phyloP scores from a whole-genome alignment of 1,140 invertebrate species.

The Scaptomyza montana region DNA sequence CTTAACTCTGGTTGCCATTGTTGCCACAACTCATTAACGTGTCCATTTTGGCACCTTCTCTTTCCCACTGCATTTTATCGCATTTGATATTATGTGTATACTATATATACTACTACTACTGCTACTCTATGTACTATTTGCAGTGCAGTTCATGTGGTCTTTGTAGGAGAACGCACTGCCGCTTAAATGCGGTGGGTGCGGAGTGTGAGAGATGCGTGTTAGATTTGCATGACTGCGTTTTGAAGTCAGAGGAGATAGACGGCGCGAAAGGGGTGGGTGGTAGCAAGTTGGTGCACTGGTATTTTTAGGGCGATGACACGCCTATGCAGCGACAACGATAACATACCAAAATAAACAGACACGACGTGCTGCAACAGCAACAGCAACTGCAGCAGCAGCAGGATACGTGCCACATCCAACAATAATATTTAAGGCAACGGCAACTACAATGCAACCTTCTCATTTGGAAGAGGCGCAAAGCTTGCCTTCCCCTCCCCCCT shows the following conservation, averaged over 20 bases:
- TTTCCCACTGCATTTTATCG: not conserved
- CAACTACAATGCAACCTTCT: constrained; percentile 51
- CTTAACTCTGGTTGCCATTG: constrained; percentile 21
- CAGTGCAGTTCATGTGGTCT: constrained; percentile 25
- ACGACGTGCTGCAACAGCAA: constrained; percentile 41
- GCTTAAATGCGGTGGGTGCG: constrained; percentile 5
- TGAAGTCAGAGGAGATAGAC: constrained; percentile 48
- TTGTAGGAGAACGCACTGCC: constrained; percentile 10
- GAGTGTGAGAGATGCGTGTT: constrained; percentile 47
- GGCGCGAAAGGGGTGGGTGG: not conserved
- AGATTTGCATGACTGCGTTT: constrained; percentile 77
- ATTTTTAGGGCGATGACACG: constrained; percentile 22
- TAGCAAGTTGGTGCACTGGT: too few species aligned
- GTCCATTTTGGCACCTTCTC: constrained; percentile 14
- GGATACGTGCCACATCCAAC: constrained; percentile 66
- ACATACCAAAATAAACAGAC: constrained; percentile 58
- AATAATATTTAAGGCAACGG: constrained; percentile 56
- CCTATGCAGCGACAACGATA: constrained; percentile 51
- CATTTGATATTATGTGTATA: not conserved
- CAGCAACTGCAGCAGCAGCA: not conserved
- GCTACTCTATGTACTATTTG: not conserved
- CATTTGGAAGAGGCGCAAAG: constrained; percentile 53
- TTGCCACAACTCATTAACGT: constrained; percentile 27
- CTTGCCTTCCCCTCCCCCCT: constrained; percentile 21
- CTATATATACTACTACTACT: too few species aligned